A percentile compares a stretch with the other conserved stretches of the same genome.
Conservation (phyloP, 2,888 invertebrate genomes). For the Yponomeuta sedellus region DNA sequence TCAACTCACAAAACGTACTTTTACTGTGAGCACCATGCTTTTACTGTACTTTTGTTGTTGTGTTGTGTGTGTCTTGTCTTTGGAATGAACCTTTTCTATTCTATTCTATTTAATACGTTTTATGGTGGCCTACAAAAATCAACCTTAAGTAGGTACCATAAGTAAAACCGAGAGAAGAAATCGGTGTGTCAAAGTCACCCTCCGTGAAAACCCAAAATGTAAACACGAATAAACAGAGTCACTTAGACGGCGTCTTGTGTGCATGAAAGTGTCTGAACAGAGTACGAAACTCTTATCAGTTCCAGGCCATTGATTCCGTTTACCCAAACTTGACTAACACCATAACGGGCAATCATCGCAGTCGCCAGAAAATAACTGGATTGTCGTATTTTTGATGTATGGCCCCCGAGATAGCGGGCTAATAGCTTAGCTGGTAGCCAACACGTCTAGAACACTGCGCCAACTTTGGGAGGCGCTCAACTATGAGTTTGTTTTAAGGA, state of each 20-base stretch:
- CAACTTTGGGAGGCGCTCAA: neutral
- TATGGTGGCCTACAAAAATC: no score
- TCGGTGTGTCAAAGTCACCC: neutral
- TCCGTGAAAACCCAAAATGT: neutral
- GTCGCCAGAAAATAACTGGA: constrained; percentile 32
- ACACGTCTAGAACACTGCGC: constrained; percentile 1
- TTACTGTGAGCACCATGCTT: no score
- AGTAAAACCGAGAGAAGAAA: neutral
- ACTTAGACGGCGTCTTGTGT: constrained; percentile 13
- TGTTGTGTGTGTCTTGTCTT: no score
- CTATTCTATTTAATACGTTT: no score
- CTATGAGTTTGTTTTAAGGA: neutral
- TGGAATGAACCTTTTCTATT: no score
- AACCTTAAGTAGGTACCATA: neutral
- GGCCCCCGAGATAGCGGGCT: constrained; percentile 17
- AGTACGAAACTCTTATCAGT: constrained; percentile 49
- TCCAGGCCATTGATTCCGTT: constrained; percentile 45
- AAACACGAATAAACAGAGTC: constrained; percentile 7
- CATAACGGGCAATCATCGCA: constrained; percentile 47
- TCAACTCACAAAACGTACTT: no score
- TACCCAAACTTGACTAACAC: constrained; percentile 37
- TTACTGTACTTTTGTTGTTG: no score
- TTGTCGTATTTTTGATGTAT: constrained; percentile 39
- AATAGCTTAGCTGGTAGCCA: constrained; percentile 13
- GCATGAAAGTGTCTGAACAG: constrained; percentile 38